A percentile compares a stretch with the other conserved stretches of the same genome.
Conservation (phyloP, 2,797 vertebrate species). For the Coreius guichenoti region DNA sequence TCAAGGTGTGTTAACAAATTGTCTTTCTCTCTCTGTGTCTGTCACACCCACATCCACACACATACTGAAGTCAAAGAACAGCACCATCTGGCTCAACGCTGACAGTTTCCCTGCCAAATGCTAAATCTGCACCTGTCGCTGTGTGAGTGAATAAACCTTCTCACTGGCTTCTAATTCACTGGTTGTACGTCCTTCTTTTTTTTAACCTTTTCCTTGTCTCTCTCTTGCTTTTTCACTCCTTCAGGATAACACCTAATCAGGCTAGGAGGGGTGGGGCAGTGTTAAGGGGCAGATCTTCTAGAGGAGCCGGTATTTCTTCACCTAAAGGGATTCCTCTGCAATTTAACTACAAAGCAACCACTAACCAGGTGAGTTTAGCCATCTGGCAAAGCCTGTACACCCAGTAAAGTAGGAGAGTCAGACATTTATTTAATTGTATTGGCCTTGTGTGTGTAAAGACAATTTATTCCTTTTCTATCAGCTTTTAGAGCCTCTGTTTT, state of each 20-base stretch:
- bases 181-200: not conserved
- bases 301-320: not conserved
- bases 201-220: not conserved
- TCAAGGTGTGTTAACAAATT: not conserved
- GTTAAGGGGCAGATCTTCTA: constrained; percentile 56
- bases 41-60: not conserved
- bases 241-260: constrained; percentile 36
- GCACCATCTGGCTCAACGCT: constrained; percentile 70
- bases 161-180: not conserved
- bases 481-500: constrained; percentile 1
- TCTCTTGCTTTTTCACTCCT: not conserved
- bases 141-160: constrained; percentile 65
- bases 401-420: not conserved
- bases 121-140: constrained; percentile 61
- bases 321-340: constrained; percentile 74
- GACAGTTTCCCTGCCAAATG: constrained; percentile 75
- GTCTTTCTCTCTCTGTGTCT: not conserved
- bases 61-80: constrained; percentile 66
- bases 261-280: constrained; percentile 48
- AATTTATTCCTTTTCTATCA: not conserved
- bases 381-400: not conserved
- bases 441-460: no score
- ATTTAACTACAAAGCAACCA: constrained; percentile 76
- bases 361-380: constrained; percentile 74
- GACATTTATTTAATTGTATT: not conserved